These are phyloP conservation scores for Pocillopora meandrina DNA, from an alignment of 92 coral and sea anemone species.

Conservation along the genomic window DNA sequence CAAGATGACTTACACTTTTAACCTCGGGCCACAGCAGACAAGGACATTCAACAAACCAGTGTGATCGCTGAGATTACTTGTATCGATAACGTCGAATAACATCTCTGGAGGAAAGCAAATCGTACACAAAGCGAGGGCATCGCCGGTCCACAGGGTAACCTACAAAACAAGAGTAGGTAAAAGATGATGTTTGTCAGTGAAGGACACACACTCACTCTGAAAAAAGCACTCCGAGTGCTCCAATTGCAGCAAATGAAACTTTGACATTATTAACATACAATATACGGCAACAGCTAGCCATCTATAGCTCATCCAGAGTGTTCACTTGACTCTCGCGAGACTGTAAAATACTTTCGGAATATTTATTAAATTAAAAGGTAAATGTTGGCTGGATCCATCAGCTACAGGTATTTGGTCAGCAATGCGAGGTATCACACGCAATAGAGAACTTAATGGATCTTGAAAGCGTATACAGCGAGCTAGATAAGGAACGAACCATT, in stretches of 20 bases:
- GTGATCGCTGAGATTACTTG: slow-evolving; percentile 59
- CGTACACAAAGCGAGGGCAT: slow-evolving; percentile 51
- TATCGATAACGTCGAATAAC: slow-evolving; percentile 59
- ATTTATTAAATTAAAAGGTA: no score
- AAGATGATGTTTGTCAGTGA: background rate
- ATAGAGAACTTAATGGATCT: no score
- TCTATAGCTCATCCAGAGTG: no score
- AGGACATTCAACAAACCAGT: slow-evolving; percentile 59
- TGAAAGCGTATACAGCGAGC: no score
- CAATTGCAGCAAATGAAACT: background rate
- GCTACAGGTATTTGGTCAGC: no score
- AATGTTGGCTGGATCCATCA: no score
- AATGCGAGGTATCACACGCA: no score
- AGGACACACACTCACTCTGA: background rate
- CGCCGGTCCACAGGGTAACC: slow-evolving; percentile 54
- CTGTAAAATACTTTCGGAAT: no score
- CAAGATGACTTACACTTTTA: slow-evolving; percentile 32
- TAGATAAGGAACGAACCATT: no score
- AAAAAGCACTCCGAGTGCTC: background rate
- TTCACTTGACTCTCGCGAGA: no score
- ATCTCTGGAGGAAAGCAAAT: slow-evolving; percentile 33
- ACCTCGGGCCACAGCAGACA: slow-evolving; percentile 45
- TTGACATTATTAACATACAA: no score
- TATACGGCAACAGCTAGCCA: no score
- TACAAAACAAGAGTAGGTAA: background rate